Evolutionary conservation across 2,888 invertebrate species (phyloP), one percentile per base, ranked within the genome.

Genomic region (Cerceris rybyensis): DNA sequence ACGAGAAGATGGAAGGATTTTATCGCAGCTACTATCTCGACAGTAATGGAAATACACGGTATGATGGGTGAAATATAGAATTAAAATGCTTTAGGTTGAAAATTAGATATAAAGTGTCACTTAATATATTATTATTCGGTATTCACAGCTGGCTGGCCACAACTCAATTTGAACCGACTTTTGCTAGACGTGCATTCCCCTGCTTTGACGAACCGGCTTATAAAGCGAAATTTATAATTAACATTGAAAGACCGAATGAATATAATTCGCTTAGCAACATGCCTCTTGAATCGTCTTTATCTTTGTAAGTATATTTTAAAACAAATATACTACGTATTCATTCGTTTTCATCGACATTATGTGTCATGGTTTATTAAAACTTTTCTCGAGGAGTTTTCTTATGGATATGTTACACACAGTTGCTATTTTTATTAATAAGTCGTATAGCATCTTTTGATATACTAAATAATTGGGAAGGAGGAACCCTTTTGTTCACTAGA

Each of bases 161-260:
- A 0, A 96, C 96, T 0, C 96, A 96, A 86, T 96, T 96, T 88
- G 94, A 96, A 92, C 93, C 95, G 0, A 94, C 95, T 1, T 92
- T 95, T 73, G 96, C 96, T 0, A 94, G 96, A 17, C 93, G 93
- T 82, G 96, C 95, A 0, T 96, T 97, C 90, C 97, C 97, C 39
- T 95, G 96, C 86, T 96, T 97, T 86, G 97, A 97, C 87, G 96
- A 96, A 81, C 95, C 91, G 6, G 70, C 82, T 0, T 89, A 86
- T 54, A 91, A 91, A 78, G 89, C 91, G 7, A 78, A 13, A 0
- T 91, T 90, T 41, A 75, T 58, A 0, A 80, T 91, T 17, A 73
- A 85, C 43, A 89, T 91, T 8, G 78, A 87, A 49, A 86, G 84
- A 59, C 85, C 84, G 6, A 71, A 70, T 6, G 43, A 69, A 28